Percentiles rank a stretch among this genome's conserved stretches.
Evolutionary conservation across 2,888 invertebrate species (phyloP).

Genomic region (Orthonychiurus folsomi): DNA sequence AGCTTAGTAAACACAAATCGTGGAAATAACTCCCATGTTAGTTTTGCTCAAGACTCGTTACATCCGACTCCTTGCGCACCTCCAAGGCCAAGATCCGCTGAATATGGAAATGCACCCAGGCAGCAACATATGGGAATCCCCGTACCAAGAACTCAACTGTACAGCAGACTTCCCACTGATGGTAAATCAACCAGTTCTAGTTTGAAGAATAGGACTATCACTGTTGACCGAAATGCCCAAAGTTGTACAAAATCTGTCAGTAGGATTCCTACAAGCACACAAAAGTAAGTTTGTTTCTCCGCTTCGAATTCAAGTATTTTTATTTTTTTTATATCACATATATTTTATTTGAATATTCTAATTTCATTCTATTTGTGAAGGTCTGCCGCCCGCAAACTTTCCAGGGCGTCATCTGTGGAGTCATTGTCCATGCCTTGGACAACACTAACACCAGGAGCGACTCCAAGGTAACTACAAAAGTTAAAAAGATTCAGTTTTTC

Average conservation of each 20-base stretch:
- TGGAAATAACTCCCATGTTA: too few species aligned
- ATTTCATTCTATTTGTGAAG: neutral
- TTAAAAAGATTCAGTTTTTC: neutral
- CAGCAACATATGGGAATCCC: too few species aligned
- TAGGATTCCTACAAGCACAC: neutral
- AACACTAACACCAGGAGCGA: neutral
- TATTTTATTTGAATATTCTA: neutral
- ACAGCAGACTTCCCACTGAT: neutral
- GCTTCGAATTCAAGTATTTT: neutral
- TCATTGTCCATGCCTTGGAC: neutral
- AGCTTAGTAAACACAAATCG: neutral
- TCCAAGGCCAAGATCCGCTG: neutral
- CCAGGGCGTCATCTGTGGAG: neutral
- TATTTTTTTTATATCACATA: too few species aligned
- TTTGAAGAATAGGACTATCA: too few species aligned
- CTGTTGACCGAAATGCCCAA: neutral
- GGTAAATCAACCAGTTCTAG: too few species aligned
- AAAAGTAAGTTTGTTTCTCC: neutral
- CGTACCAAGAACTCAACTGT: neutral
- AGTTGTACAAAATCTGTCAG: neutral
- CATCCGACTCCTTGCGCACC: neutral
- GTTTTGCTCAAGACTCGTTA: too few species aligned
- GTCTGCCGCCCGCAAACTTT: neutral
- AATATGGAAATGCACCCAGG: too few species aligned
- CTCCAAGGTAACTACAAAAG: neutral